Base-by-base conservation (phyloP, 2,113 vertebrate species). In the Tinamus guttatus region DNA sequence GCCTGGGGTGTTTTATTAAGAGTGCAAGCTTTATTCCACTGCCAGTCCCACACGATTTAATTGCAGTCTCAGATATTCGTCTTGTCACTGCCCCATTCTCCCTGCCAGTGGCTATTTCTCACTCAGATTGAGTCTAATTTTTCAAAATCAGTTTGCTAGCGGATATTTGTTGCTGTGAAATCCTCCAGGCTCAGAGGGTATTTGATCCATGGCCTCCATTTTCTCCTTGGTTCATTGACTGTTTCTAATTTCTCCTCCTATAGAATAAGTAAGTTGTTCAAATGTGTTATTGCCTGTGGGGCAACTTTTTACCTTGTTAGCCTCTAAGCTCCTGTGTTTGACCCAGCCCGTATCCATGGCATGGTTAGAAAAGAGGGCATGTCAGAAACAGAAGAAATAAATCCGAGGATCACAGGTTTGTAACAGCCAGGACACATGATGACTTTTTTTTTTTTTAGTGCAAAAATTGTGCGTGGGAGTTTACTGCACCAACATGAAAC, bases 391-490 rank as follows among this genome's bases (percentile, higher is more conserved):
- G 10, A 20, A 76, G 59, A 86, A 87, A 68, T 11, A 89, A 9
- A 21, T 60, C 74, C 80, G 28, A 47, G 5, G 79, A 54, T 77
- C 78, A 56, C 21, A 86, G 21, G 8, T 90, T 91, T 89, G 5
- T 54, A 64, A 76, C 47, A 80, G 27, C 38, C 7, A 78, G 38
- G 20, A 71, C 12, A 75, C 18, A 38, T 40, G 34, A 71, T 5
- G 10, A 18, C n/a, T 83, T 7, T 79, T 67, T 76, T 62, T 32
- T 34, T 90, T 51, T 34, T 52, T 49, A 65, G 89, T 45, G 13
- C 11, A 91, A 87, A 95, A 80, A 62, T 21, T 81, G 85, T 76
- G 30, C 36, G 82, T 87, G 49, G 77, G 87, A 94, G 70, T 94
- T 85, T 65, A 82, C 58, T 85, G 70, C 60, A 87, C 20, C 28